phyloP scores from a whole-genome alignment of 1,140 invertebrate species.

The Zaprionus ghesquierei region DNA sequence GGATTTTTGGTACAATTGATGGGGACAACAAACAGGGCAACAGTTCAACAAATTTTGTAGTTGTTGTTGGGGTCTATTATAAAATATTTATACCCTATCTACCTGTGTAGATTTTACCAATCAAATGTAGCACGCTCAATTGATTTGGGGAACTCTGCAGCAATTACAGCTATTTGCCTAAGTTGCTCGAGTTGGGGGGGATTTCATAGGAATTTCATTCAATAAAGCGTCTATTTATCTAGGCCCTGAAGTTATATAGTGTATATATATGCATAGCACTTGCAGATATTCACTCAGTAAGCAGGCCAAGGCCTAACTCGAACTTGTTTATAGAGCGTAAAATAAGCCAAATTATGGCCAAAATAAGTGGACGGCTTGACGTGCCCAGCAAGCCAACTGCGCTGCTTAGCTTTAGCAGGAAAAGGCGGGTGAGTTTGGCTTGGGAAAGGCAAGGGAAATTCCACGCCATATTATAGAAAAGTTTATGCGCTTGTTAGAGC shows the following conservation, averaged over 20 bases:
- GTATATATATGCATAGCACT: conserved; percentile 7
- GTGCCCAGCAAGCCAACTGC: neutral
- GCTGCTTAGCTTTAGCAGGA: neutral
- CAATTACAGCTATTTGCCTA: conserved; percentile 26
- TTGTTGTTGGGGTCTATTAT: conserved; percentile 2
- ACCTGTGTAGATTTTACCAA: conserved; percentile 4
- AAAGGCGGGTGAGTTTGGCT: neutral
- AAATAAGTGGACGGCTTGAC: conserved; percentile 11
- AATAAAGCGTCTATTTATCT: neutral
- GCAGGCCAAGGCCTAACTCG: conserved; percentile 23
- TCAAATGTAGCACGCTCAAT: conserved; percentile 21
- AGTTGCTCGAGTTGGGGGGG: neutral
- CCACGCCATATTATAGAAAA: conserved; percentile 14
- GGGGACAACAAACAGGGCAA: conserved; percentile 20
- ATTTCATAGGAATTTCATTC: neutral
- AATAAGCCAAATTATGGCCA: conserved; percentile 45
- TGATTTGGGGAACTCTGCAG: conserved; percentile 11
- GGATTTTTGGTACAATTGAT: conserved; percentile 30
- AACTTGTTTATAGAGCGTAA: conserved; percentile 27
- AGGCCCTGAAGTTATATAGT: neutral
- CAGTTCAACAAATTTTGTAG: neutral
- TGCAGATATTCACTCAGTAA: conserved; percentile 17
- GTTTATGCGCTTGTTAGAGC: neutral
- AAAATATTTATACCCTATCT: conserved; percentile 29
- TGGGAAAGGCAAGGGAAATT: neutral